Evolutionary conservation across 2,797 vertebrate species (phyloP).

Genomic region (Phyllotis vaccarum): DNA sequence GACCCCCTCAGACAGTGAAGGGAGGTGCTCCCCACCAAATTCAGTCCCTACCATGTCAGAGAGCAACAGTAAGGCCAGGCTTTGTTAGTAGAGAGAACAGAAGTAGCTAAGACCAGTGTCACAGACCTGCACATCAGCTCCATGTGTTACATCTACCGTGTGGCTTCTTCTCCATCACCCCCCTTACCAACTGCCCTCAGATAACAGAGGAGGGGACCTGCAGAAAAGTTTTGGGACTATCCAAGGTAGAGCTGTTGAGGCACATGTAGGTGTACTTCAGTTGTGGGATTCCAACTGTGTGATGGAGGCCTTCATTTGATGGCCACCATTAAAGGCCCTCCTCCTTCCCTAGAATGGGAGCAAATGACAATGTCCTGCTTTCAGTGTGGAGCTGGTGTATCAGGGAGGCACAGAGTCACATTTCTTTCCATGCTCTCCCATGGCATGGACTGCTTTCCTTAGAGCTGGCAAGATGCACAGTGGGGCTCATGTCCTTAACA

Average conservation of each 20-base stretch:
- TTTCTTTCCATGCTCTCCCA: neutral
- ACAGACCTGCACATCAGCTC: neutral
- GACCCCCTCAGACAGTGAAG: neutral
- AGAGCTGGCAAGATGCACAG: neutral
- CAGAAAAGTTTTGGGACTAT: neutral
- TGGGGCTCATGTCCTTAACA: neutral
- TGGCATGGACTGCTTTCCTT: no score
- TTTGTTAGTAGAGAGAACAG: neutral
- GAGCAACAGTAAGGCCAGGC: neutral
- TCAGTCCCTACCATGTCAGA: neutral
- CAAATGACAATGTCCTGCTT: neutral
- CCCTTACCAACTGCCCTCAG: neutral
- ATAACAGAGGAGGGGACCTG: neutral
- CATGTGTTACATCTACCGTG: accelerated
- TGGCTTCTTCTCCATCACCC: neutral
- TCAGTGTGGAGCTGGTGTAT: neutral
- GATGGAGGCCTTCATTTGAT: neutral
- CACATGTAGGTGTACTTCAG: neutral
- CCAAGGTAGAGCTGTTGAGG: neutral
- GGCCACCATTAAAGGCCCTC: no score
- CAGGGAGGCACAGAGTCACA: neutral
- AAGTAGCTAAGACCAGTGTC: neutral
- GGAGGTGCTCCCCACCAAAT: neutral
- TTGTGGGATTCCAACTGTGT: neutral
- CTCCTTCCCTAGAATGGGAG: neutral